Base-by-base conservation (phyloP, 2,888 invertebrate genomes). In the Eubasilissa splendida region DNA sequence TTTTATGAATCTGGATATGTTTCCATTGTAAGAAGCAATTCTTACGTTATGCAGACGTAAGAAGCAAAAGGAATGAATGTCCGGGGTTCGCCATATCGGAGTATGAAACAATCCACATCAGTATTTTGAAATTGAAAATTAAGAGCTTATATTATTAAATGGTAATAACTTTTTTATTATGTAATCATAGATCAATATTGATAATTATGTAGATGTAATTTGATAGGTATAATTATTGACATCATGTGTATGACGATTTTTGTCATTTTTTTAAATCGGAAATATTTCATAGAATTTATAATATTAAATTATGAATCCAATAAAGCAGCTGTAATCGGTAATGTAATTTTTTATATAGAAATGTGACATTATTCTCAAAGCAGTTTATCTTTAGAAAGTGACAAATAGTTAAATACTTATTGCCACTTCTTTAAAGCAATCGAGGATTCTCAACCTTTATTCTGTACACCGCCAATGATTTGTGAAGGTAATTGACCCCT, bases 111-210 rank as follows among this genome's bases (percentile, higher is more conserved):
- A 82, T 82, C 82, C 82, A 82, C 71, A 80, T 75, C 82, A 84
- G 82, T 82, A 84, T 84, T 83, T 81, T 83, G 80, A 84, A 84
- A 80, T 68, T 79, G 79, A 79, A 82, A 83, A 84, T 63, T 80
- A 80, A 84, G 84, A 84, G 84, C 84, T 84, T 84, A 84, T 82
- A 80, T 80, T 75, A 83, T 80, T 81, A 82, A 83, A 81, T 66
- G 77, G 80, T 79, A 82, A 83, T 76, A 81, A 83, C 81, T 77
- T 83, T 83, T 82, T 82, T 82, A 83, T 82, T 79, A 81, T 77
- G 70, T 83, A 82, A 80, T 77, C 74, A 73, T 81, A 83, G 80
- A 83, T 83, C 77, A 83, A 81, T 80, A 81, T 81, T 80, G 65
- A 42, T 81, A 74, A 81, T 80, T 71, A 81, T 81, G 76, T 80